Base-by-base conservation (phyloP, 2,888 invertebrate species). In the Hipparchia semele region DNA sequence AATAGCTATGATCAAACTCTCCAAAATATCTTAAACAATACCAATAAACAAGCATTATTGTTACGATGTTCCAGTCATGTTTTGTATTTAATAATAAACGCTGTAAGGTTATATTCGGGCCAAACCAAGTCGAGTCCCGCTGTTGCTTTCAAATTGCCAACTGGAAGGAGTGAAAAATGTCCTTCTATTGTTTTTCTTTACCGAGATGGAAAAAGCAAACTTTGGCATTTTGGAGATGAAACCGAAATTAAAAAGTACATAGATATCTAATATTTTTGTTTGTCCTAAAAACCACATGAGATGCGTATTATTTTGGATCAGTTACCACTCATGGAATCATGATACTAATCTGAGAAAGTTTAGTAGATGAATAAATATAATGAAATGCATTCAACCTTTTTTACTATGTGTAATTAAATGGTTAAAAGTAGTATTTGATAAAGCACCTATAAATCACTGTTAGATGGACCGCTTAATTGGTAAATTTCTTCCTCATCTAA, bases 131-230 rank as follows among this genome's bases (percentile, higher is more conserved):
- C 68, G 73, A 77, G 79, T 68, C 70, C 68, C 75, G 69, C 79
- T 79, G 80, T 78, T 81, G 80, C 82, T 84, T 82, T 84, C 80
- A 82, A 82, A 83, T 80, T 82, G 80, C 82, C 79, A 83, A 82
- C 81, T 81, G 83, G 78, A 78, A 82, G 80, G 79, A 83, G 81
- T 85, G 84, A 86, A 84, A 85, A 85, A 84, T 85, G 84, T 84
- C 83, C 82, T 81, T 76, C 82, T 78, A 83, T 84, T 84, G 82
- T 85, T 84, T 78, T 82, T 83, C 81, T 80, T 79, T 78, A 79
- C 79, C 80, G 77, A 81, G 68, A 73, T 65, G 73, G 70, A 78
- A 74, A 73, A 73, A 69, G 66, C 61, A 71, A 69, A 74, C 65
- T 71, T 71, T 54, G 61, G 61, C 69, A 67, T 61, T 64, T 75